These are phyloP conservation scores for Drosophila quadrilineata DNA, from an alignment of 1,140 invertebrate species.

Conservation along the genomic window DNA sequence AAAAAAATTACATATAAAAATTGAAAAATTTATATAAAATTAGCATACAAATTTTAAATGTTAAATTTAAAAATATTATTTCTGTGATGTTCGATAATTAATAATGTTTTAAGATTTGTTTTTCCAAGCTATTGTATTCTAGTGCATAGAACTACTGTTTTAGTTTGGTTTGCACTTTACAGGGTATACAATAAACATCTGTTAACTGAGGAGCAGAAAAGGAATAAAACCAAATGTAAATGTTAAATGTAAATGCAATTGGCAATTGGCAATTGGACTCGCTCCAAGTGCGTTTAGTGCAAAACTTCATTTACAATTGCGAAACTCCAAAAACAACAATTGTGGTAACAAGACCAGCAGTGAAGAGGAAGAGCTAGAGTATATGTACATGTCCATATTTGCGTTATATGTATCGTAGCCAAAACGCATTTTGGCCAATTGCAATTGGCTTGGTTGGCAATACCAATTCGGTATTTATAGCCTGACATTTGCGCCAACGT, in stretches of 20 bases:
- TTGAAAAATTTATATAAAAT: background rate
- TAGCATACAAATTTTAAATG: background rate
- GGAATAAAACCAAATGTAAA: constrained; percentile 28
- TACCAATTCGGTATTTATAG: constrained; percentile 75
- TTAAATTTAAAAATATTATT: background rate
- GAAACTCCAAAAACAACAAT: constrained; percentile 38
- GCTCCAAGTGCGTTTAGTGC: constrained; percentile 66
- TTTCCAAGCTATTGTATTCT: no score
- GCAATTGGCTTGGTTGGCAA: constrained; percentile 48
- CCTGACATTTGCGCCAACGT: constrained; percentile 71
- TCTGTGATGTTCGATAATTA: no score
- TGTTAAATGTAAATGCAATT: constrained; percentile 43
- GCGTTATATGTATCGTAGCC: constrained; percentile 63
- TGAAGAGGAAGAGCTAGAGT: constrained; percentile 18
- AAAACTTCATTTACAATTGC: constrained; percentile 75
- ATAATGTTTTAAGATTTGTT: no score
- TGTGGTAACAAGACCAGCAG: constrained; percentile 2
- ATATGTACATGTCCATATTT: constrained; percentile 72
- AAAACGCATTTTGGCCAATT: constrained; percentile 69
- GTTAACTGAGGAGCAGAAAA: background rate
- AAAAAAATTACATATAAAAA: background rate
- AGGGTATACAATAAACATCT: constrained; percentile 13
- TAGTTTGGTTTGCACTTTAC: no score
- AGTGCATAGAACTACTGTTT: no score
- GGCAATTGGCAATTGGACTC: constrained; percentile 36